Percentiles rank a stretch among this genome's conserved stretches.
Evolutionary conservation across 2,888 invertebrate species (phyloP).

Genomic region (Cheilosia pagana): DNA sequence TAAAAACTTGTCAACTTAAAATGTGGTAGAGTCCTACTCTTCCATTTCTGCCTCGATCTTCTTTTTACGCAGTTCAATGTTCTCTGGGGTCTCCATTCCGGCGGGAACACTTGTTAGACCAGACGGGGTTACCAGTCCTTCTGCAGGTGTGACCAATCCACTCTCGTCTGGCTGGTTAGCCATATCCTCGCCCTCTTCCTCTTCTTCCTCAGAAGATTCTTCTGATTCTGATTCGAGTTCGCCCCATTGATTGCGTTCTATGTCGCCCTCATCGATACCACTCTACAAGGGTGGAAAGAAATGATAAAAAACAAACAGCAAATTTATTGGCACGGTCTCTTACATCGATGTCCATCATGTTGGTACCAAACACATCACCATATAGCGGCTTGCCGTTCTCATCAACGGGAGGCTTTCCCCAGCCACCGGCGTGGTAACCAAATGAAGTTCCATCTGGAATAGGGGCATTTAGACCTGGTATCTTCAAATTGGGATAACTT

Average conservation of each 20-base stretch:
- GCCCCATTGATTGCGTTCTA: constrained; percentile 98
- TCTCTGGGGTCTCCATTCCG: constrained; percentile 99
- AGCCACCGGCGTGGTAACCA: constrained; percentile 99
- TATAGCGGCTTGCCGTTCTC: constrained; percentile 98
- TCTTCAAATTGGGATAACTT: constrained; percentile 98
- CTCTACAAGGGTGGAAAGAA: constrained; percentile 82
- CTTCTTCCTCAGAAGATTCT: constrained; percentile 87
- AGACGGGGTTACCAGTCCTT: constrained; percentile 97
- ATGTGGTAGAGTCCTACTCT: constrained; percentile 86
- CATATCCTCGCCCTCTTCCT: constrained; percentile 86
- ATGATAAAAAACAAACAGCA: constrained; percentile 14
- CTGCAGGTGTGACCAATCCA: constrained; percentile 96
- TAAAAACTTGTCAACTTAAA: neutral
- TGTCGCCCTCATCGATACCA: constrained; percentile 91
- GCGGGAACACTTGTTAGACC: constrained; percentile 95
- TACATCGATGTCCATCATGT: constrained; percentile 89
- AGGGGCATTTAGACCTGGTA: constrained; percentile 98
- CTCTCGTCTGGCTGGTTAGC: constrained; percentile 87
- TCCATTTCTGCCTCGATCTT: constrained; percentile 98
- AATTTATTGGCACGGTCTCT: constrained; percentile 78
- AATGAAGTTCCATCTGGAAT: constrained; percentile 99
- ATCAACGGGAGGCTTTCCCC: constrained; percentile 99
- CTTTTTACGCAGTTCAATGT: constrained; percentile 98
- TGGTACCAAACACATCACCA: constrained; percentile 98
- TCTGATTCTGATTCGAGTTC: constrained; percentile 95